Evolutionary conservation across 2,888 invertebrate genomes (phyloP).

Genomic region (Sarcophaga rosellei): DNA sequence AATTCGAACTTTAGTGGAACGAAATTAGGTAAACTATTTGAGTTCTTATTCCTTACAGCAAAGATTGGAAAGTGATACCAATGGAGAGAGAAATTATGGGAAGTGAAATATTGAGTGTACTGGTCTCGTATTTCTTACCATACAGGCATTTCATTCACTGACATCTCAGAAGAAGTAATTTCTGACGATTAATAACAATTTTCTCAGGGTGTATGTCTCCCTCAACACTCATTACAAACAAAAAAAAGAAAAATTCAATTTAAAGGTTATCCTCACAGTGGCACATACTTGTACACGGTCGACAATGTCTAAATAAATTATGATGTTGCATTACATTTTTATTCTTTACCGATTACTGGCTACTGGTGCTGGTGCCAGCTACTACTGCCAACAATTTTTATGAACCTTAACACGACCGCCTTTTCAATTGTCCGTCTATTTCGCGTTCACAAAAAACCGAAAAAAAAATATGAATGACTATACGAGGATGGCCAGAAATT

Average conservation of each 20-base stretch:
- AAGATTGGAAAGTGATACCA: no score
- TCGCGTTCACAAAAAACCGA: background rate
- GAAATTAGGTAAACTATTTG: no score
- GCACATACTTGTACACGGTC: constrained; percentile 35
- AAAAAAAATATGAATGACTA: constrained; percentile 5
- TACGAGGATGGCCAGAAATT: constrained; percentile 38
- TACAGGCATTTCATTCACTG: no score
- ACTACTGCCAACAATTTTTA: constrained; percentile 48
- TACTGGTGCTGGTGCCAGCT: constrained; percentile 47
- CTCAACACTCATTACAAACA: constrained; percentile 48
- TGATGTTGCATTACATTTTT: constrained; percentile 70
- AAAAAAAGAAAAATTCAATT: background rate
- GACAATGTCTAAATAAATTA: constrained; percentile 72
- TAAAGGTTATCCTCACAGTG: background rate
- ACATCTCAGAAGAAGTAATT: no score
- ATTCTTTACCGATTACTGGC: constrained; percentile 28
- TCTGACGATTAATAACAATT: background rate
- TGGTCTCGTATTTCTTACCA: no score
- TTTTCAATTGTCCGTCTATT: constrained; percentile 10
- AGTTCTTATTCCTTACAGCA: no score
- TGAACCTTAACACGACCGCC: constrained; percentile 24
- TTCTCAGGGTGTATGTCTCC: constrained; percentile 6
- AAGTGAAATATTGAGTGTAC: no score
- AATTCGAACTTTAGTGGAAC: no score
- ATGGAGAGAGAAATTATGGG: no score